phyloP scores from a whole-genome alignment of 2,113 vertebrate genomes.

The Centropus unirufus region DNA sequence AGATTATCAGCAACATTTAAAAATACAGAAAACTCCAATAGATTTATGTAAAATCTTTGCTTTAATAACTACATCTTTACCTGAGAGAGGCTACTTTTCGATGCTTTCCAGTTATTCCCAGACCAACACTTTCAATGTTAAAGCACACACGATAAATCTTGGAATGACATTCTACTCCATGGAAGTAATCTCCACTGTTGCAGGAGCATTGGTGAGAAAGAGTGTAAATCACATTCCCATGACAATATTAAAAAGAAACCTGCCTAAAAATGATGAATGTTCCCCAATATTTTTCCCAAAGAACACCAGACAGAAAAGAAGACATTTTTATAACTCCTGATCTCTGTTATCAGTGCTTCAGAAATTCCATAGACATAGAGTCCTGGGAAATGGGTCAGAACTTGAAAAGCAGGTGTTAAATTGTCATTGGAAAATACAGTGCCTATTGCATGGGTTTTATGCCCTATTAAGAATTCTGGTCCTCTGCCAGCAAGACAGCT shows the following conservation, averaged over 20 bases:
- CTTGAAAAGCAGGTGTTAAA: conserved; percentile 48
- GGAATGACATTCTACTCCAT: not conserved
- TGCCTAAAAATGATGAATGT: conserved; percentile 57
- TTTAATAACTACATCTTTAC: not conserved
- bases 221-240: conserved; percentile 58
- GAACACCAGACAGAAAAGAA: conserved; percentile 32
- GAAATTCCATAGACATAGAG: not conserved
- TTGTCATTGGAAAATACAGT: not conserved
- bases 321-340: conserved; percentile 52
- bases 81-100: not conserved
- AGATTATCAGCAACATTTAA: not conserved
- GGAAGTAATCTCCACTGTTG: not conserved
- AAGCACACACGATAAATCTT: conserved; percentile 19
- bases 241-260: conserved; percentile 6
- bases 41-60: not conserved
- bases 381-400: conserved; percentile 34
- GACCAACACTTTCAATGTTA: not conserved
- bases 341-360: conserved; percentile 50
- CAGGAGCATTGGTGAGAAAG: not conserved
- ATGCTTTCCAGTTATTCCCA: not conserved
- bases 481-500: not conserved
- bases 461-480: not conserved
- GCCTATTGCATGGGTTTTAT: not conserved
- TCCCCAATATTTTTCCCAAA: conserved; percentile 44
- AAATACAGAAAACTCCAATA: not conserved